phyloP scores from a whole-genome alignment of 30 jellyfish, hydroid and myxozoan species.

The Catostylus mosaicus region DNA sequence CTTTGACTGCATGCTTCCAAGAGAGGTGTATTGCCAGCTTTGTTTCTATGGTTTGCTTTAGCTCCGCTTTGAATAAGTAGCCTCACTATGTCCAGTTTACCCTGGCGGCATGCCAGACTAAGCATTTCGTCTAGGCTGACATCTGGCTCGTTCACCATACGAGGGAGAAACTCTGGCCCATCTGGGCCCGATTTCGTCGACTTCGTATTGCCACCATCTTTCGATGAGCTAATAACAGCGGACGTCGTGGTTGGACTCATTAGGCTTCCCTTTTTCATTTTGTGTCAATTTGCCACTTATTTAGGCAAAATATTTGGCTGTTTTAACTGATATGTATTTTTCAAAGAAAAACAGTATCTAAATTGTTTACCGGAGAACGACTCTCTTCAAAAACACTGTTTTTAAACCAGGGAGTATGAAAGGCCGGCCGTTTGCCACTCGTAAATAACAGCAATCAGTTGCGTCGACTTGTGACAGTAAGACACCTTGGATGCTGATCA shows the following conservation, averaged over 20 bases:
- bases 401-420: background rate
- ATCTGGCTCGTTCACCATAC: constrained; percentile 93
- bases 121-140: constrained; percentile 99
- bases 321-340: background rate
- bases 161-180: constrained; percentile 69
- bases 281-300: background rate
- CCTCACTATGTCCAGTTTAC: constrained; percentile 93
- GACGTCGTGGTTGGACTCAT: constrained; percentile 43
- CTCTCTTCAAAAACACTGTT: background rate
- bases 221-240: constrained; percentile 46
- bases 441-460: constrained; percentile 16
- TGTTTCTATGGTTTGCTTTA: constrained; percentile 90
- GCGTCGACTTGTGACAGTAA: background rate
- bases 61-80: constrained; percentile 98
- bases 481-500: background rate
- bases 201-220: constrained; percentile 74
- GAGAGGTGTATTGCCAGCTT: constrained; percentile 97
- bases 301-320: background rate
- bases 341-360: background rate
- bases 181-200: constrained; percentile 72
- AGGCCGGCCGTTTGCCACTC: constrained; percentile 28
- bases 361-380: background rate
- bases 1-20: constrained; percentile 99
- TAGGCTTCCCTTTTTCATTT: constrained; percentile 59
- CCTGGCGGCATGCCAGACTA: constrained; percentile 99